Conservation (phyloP, 2,113 vertebrate species). For the Oriolus oriolus region DNA sequence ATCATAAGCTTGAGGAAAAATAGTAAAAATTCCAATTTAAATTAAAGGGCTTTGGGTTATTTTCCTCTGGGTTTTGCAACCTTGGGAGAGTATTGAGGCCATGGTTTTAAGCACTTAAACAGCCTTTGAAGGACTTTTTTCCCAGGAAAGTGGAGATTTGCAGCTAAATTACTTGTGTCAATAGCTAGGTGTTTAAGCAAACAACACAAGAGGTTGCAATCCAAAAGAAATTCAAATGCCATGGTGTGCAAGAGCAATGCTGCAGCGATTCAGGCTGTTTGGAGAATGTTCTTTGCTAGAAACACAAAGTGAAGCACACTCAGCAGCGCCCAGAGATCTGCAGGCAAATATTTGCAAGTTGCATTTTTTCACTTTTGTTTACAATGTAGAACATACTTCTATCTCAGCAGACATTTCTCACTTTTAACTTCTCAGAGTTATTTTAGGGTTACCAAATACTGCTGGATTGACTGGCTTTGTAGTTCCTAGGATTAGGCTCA, state of each 20-base stretch:
- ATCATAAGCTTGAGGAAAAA: neutral
- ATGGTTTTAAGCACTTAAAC: neutral
- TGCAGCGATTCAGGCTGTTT: neutral
- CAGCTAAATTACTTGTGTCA: neutral
- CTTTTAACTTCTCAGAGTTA: neutral
- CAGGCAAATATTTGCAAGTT: neutral
- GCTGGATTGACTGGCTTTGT: neutral
- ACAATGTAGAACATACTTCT: neutral
- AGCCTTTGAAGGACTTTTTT: conserved; percentile 6
- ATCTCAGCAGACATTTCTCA: neutral
- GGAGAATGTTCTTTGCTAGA: neutral
- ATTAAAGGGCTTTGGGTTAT: neutral
- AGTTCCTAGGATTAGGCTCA: neutral
- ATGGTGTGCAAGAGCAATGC: neutral
- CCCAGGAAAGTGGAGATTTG: neutral
- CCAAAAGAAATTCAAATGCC: neutral
- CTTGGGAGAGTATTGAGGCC: neutral
- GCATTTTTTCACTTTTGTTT: neutral
- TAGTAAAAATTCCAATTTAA: neutral
- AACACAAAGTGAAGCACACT: neutral
- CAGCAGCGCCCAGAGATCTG: neutral
- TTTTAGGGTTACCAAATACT: neutral
- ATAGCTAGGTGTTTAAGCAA: neutral
- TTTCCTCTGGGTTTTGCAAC: neutral
- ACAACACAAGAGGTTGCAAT: neutral